Conservation (phyloP, 1,140 invertebrate species). For the Calosoma granatense region DNA sequence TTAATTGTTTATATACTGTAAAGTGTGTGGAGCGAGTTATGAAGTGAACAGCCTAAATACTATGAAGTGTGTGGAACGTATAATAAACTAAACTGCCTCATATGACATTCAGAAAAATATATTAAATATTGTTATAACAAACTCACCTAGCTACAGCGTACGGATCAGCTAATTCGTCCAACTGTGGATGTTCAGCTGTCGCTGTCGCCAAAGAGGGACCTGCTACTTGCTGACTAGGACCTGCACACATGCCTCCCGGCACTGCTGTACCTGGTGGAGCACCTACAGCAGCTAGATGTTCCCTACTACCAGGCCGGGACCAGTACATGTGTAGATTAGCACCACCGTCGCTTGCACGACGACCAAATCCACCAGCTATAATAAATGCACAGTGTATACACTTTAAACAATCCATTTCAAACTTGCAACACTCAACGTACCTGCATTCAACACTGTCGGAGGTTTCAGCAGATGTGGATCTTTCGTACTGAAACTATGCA, state of each 20-base stretch:
- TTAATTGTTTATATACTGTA: not conserved
- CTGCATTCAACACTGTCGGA: constrained; percentile 76
- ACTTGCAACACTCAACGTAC: too few species aligned
- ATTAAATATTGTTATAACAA: not conserved
- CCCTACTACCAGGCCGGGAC: constrained; percentile 30
- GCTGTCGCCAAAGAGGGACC: not conserved
- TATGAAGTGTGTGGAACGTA: too few species aligned
- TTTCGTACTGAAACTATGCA: constrained; percentile 79
- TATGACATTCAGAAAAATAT: too few species aligned
- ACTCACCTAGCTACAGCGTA: constrained; percentile 41
- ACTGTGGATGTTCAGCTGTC: constrained; percentile 20
- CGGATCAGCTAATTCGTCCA: constrained; percentile 39
- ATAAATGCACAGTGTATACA: constrained; percentile 15
- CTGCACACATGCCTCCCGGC: constrained; percentile 22
- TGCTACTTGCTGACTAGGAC: constrained; percentile 14
- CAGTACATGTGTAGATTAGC: constrained; percentile 78
- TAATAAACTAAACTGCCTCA: too few species aligned
- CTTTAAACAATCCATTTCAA: not conserved
- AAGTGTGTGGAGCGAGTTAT: too few species aligned
- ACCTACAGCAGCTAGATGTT: constrained; percentile 22
- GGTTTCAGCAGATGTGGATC: constrained; percentile 90
- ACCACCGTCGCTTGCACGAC: constrained; percentile 83
- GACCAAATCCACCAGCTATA: constrained; percentile 67
- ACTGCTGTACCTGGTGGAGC: not conserved
- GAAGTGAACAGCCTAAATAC: too few species aligned